Conservation (phyloP, 2,113 vertebrate genomes). For the Leiothrix lutea region DNA sequence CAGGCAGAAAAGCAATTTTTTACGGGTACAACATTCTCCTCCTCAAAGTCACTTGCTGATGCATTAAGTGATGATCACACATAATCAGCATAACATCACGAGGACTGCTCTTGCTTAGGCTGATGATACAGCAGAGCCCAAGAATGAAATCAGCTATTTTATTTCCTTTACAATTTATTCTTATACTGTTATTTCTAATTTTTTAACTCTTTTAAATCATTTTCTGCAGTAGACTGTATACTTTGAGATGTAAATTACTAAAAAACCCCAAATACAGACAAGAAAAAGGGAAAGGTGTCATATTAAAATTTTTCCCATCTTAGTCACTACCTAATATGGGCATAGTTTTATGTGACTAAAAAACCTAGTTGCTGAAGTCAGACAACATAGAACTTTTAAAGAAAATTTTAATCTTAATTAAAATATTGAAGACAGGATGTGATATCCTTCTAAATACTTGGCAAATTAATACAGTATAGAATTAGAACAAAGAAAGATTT, state of each 20-base stretch:
- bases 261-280: background rate
- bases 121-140: background rate
- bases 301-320: background rate
- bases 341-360: background rate
- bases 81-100: background rate
- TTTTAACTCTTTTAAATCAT: background rate
- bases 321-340: background rate
- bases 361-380: background rate
- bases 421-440: background rate
- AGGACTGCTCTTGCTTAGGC: background rate
- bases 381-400: background rate
- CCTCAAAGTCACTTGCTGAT: background rate
- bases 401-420: background rate
- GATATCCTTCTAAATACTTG: background rate
- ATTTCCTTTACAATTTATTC: background rate
- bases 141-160: background rate
- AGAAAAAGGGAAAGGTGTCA: background rate
- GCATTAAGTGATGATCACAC: rapidly evolving
- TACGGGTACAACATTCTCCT: background rate
- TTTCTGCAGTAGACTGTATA: background rate
- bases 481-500: background rate
- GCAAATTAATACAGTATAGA: background rate
- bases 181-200: background rate
- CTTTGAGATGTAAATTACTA: background rate
- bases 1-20: background rate